Base-by-base conservation (phyloP, 2,888 invertebrate genomes). In the Andrena camellia region DNA sequence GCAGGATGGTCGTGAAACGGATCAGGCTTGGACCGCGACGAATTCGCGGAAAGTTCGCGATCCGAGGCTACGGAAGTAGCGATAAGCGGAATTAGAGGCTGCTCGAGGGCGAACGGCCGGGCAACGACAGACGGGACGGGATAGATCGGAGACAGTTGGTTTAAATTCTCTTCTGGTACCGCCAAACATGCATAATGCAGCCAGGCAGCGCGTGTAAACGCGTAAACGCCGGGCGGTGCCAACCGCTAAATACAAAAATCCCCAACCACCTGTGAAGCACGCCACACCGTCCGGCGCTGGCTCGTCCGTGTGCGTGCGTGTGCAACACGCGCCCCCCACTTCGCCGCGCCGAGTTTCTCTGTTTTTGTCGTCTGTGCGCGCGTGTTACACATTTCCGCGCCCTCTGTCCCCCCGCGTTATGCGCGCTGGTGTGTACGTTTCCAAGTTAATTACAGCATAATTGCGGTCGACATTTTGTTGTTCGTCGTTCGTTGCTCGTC, bases 211-310 rank as follows among this genome's bases (percentile, higher is more conserved):
- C 91, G 92, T 91, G 91, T 90, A 90, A 90, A 91, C 90, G 92
- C 90, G 91, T 91, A 89, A 92, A 92, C 91, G 92, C 90, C 91
- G 93, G 87, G 88, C 89, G 88, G 89, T 90, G 92, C 90, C 91
- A 93, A 93, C 92, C 92, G 91, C 93, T 93, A 93, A 93, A 94
- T 93, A 93, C 93, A 94, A 94, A 94, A 94, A 94, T 93, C 91
- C 90, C 91, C 93, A 93, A 94, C 93, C 93, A 94, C 94, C 94
- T 94, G 94, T 94, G 91, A 90, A 89, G 89, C 90, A 85, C 89
- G 86, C 86, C 87, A 74, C 82, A 84, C 75, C 81, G 83, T 77
- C 83, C 82, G 83, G 64, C 70, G 64, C 60, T 66, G 71, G 73
- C 63, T 59, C 59, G 48, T 57, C 54, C 10, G 48, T 57, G 50